Evolutionary conservation across 2,113 vertebrate species (phyloP).

Genomic region (Catharus bicknelli): DNA sequence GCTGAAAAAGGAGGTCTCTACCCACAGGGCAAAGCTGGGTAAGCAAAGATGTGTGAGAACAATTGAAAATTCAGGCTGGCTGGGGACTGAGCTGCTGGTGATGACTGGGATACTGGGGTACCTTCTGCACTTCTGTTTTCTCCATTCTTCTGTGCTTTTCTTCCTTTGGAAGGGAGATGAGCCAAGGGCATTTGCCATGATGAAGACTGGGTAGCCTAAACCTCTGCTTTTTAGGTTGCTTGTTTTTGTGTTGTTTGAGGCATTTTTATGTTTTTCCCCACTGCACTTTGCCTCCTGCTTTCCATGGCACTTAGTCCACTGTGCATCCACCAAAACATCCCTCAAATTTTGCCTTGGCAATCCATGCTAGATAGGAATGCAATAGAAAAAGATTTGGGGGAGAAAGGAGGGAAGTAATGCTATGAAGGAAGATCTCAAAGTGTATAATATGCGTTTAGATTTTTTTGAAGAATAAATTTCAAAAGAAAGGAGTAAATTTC

Average conservation of each 20-base stretch:
- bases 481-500: too few relatives aligned
- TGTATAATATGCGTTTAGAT: background rate
- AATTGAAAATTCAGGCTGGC: background rate
- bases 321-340: background rate
- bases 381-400: background rate
- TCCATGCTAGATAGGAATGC: background rate
- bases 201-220: background rate
- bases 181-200: background rate
- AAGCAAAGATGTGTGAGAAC: background rate
- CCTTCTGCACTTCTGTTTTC: background rate
- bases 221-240: background rate
- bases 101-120: accelerated
- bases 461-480: background rate
- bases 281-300: background rate
- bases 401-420: background rate
- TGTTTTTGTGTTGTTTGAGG: accelerated
- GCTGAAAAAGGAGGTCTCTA: background rate
- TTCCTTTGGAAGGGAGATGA: background rate
- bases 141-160: background rate
- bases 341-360: background rate
- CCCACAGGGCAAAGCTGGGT: background rate
- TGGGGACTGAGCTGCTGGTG: background rate
- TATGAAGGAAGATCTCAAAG: background rate
- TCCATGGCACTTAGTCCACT: background rate
- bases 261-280: accelerated